Evolutionary conservation across 2,888 invertebrate species (phyloP).

Genomic region (Microplitis deprimator): DNA sequence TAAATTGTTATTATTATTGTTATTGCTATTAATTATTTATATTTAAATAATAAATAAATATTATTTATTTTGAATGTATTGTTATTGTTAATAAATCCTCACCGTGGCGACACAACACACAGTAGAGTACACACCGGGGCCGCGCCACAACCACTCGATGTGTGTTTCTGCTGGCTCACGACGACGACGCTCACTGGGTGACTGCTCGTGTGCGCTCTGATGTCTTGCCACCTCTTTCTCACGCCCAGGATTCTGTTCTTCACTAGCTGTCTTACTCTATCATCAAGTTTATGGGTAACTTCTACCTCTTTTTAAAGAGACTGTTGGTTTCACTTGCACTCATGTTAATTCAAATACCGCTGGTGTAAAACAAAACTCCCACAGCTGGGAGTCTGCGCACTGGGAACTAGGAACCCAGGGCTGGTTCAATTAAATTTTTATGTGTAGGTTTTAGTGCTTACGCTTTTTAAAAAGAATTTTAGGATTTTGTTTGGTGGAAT

Average conservation of each 20-base stretch:
- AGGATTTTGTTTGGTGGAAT: too few species aligned
- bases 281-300: not conserved
- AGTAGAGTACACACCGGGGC: constrained; percentile 40
- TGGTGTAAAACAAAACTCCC: constrained; percentile 20
- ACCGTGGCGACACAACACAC: constrained; percentile 37
- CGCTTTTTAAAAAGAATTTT: too few species aligned
- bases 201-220: constrained; percentile 46
- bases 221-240: constrained; percentile 45
- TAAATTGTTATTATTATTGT: not conserved
- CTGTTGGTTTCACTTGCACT: constrained; percentile 20
- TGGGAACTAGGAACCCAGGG: constrained; percentile 18
- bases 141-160: constrained; percentile 53
- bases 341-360: constrained; percentile 23
- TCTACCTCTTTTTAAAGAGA: constrained; percentile 15
- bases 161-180: constrained; percentile 50
- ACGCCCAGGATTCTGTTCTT: constrained; percentile 7
- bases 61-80: not conserved
- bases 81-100: constrained; percentile 9
- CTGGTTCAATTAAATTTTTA: not conserved
- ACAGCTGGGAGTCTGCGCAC: constrained; percentile 38
- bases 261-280: constrained; percentile 25
- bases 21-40: not conserved
- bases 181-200: constrained; percentile 51
- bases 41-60: not conserved
- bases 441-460: too few species aligned